Percentiles rank a stretch among this genome's conserved stretches.
These are phyloP conservation scores for Drosophila phalerata DNA, from an alignment of 2,888 invertebrate genomes.

Conservation along the genomic window DNA sequence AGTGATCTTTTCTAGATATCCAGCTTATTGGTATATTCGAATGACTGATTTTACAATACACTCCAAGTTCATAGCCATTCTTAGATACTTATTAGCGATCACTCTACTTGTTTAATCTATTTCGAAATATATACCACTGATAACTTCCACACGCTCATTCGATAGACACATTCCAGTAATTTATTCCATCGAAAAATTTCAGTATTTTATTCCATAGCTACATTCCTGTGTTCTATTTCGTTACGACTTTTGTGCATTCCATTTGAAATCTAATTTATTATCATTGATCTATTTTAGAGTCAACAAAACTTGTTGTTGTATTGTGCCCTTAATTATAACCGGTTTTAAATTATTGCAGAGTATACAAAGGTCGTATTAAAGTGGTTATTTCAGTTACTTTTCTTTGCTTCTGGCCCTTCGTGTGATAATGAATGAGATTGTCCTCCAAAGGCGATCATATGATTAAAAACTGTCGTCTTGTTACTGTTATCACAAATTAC, in stretches of 20 bases:
- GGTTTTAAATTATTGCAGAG: conserved; percentile 21
- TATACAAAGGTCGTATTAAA: conserved; percentile 23
- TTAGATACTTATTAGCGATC: background rate
- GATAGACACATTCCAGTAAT: background rate
- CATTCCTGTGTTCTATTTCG: background rate
- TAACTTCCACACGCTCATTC: background rate
- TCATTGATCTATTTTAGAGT: background rate
- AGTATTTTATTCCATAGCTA: background rate
- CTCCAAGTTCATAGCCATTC: background rate
- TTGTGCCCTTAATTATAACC: conserved; percentile 6
- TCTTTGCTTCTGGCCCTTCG: background rate
- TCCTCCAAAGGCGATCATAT: background rate
- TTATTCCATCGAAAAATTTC: background rate
- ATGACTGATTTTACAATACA: background rate
- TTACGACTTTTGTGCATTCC: background rate
- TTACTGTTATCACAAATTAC: conserved; percentile 10
- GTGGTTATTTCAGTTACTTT: background rate
- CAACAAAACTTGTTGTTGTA: background rate
- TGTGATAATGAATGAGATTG: conserved; percentile 23
- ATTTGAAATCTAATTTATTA: background rate
- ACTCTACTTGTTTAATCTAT: background rate
- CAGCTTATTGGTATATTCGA: too few species aligned
- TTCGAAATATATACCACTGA: background rate
- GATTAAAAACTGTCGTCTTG: conserved; percentile 21
- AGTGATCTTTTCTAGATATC: too few species aligned